These are phyloP conservation scores for Melangyna quadrimaculata DNA, from an alignment of 2,888 invertebrate genomes.

Conservation along the genomic window DNA sequence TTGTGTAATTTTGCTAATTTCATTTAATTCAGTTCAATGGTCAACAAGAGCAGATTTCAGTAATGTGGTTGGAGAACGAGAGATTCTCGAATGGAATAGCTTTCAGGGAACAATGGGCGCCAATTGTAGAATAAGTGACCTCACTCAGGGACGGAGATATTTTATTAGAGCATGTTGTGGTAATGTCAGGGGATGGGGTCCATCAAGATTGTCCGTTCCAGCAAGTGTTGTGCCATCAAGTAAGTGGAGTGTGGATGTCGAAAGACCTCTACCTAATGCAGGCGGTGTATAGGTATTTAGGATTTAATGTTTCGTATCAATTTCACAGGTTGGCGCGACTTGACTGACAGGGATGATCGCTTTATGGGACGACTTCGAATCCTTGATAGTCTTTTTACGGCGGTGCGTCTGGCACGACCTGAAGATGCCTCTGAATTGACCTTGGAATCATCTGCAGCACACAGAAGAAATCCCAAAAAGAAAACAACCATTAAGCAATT, in stretches of 20 bases:
- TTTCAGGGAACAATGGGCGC: slow-evolving; percentile 81
- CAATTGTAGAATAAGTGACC: slow-evolving; percentile 84
- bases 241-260: slow-evolving; percentile 81
- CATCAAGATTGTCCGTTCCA: slow-evolving; percentile 89
- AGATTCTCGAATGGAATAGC: slow-evolving; percentile 85
- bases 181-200: slow-evolving; percentile 95
- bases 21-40: slow-evolving; percentile 91
- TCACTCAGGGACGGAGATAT: slow-evolving; percentile 93
- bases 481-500: slow-evolving; percentile 95
- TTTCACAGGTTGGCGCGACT: slow-evolving; percentile 90
- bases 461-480: slow-evolving; percentile 89
- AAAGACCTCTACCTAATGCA: too few species aligned
- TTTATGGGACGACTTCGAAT: slow-evolving; percentile 87
- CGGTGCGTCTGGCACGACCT: slow-evolving; percentile 84
- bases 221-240: slow-evolving; percentile 94
- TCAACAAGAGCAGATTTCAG: slow-evolving; percentile 92
- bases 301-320: background rate
- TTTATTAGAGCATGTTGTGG: slow-evolving; percentile 96
- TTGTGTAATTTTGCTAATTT: slow-evolving; percentile 43
- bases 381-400: slow-evolving; percentile 88
- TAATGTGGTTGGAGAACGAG: slow-evolving; percentile 89
- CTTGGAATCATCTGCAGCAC: slow-evolving; percentile 85
- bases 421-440: slow-evolving; percentile 85
- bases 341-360: slow-evolving; percentile 86
- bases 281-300: background rate